These are phyloP conservation scores for Prosopocoilus inquinatus DNA, from an alignment of 2,888 invertebrate genomes.

Conservation along the genomic window DNA sequence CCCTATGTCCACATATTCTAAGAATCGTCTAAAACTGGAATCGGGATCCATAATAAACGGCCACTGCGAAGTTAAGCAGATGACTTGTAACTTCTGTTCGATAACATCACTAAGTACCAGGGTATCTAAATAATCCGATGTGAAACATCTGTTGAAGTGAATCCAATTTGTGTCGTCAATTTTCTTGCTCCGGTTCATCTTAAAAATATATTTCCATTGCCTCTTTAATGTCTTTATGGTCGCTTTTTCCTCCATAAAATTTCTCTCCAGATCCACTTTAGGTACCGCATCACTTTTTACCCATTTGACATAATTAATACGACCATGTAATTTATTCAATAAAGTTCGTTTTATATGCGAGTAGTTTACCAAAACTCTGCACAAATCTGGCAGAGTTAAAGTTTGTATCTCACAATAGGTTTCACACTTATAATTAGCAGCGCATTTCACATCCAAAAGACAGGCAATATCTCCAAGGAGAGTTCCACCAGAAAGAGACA, in stretches of 20 bases:
- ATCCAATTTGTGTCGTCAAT: constrained; percentile 8
- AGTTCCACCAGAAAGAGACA: constrained; percentile 56
- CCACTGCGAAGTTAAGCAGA: constrained; percentile 49
- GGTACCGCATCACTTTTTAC: background rate
- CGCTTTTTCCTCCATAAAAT: background rate
- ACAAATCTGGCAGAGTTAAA: constrained; percentile 36
- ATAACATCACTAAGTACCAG: constrained; percentile 30
- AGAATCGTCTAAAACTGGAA: constrained; percentile 47
- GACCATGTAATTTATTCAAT: background rate
- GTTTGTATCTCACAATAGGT: constrained; percentile 57
- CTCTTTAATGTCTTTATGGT: constrained; percentile 11
- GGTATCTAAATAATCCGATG: constrained; percentile 26
- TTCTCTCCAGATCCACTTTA: background rate
- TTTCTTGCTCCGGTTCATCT: constrained; percentile 2
- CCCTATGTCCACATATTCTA: constrained; percentile 13
- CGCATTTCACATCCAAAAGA: constrained; percentile 49
- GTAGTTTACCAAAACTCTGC: constrained; percentile 12
- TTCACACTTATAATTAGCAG: constrained; percentile 21
- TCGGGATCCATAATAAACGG: constrained; percentile 55
- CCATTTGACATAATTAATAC: background rate
- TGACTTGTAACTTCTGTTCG: constrained; percentile 36
- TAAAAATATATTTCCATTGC: constrained; percentile 12
- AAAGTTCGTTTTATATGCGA: constrained; percentile 2
- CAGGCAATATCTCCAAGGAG: constrained; percentile 55
- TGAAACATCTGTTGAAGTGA: constrained; percentile 13